These are phyloP conservation scores for Mamestra brassicae DNA, from an alignment of 2,888 invertebrate genomes.

Conservation along the genomic window DNA sequence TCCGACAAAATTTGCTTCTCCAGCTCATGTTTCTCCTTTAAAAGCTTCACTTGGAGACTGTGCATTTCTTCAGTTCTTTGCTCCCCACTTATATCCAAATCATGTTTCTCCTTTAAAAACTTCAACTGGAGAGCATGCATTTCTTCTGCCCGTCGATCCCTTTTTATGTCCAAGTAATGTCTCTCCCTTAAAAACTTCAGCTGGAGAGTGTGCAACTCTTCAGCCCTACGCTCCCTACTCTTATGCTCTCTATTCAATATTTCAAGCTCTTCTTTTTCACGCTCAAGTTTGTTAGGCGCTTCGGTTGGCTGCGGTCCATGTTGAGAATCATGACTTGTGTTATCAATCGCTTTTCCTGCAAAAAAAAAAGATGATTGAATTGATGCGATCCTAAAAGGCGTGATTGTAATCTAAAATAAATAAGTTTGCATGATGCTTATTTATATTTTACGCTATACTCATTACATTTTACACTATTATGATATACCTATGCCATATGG, in stretches of 20 bases:
- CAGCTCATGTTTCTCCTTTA: not conserved
- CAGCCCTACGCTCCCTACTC: not conserved
- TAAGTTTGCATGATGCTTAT: too few relatives aligned
- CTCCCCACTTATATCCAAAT: not conserved
- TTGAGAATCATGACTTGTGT: not conserved
- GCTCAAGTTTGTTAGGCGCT: not conserved
- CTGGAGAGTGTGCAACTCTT: not conserved
- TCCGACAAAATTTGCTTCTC: not conserved
- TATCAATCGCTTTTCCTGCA: not conserved
- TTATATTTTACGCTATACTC: too few relatives aligned
- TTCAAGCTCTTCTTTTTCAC: conserved; percentile 1
- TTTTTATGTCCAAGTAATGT: not conserved
- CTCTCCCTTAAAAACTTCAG: not conserved
- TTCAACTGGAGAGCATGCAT: not conserved
- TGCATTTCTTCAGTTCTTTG: not conserved
- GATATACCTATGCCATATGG: too few relatives aligned
- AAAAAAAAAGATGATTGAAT: not conserved
- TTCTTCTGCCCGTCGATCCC: not conserved
- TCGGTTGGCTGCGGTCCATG: not conserved
- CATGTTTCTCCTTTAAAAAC: conserved; percentile 4
- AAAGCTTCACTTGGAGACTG: not conserved
- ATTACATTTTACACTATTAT: too few relatives aligned
- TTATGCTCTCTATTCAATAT: conserved; percentile 6
- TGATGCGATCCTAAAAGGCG: not conserved
- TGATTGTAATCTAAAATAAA: too few relatives aligned